Evolutionary conservation across 2,113 vertebrate species (phyloP), one percentile per base, ranked within the genome.

Genomic region (Elanus axillaris): DNA sequence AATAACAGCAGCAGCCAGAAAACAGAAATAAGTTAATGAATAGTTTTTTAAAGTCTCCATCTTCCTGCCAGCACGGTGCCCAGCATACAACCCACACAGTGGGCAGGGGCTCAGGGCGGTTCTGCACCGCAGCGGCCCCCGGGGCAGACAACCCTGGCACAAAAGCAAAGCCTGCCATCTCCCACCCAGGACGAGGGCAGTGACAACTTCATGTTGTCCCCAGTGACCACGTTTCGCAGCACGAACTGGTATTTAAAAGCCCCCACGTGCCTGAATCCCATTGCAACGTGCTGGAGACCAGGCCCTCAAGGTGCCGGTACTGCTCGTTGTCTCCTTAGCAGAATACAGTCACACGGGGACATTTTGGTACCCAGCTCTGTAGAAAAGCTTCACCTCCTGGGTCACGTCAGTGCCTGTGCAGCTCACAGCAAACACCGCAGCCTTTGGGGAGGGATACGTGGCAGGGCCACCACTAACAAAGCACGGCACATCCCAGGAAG

Each of bases 401-500:
- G 14, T 32, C 18, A 9, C 45, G 23, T 9, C 50, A 4, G 66
- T 2, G 10, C 47, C 64, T 1, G 4, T 19, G 60, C 1, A 11
- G 48, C 76, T 83, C 80, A 9, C 40, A 43, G 66, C 0, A 0
- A 60, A 45, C 63, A 3, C 25, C 0, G 0, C 59, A n/a, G 85
- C 22, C 50, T 12, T 0, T 4, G 2, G 32, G 40, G 56, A 53
- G 69, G 58, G 36, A 45, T 75, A 16, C 1, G 0, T 16, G 79
- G 74, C 90, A 88, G 31, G 60, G 55, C 27, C 89, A 62, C 7
- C 3, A 0, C 55, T 52, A 4, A 13, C 83, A 42, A 7, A 47
- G 69, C 23, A 0, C 1, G 0, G 47, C 16, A 0, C 0, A 1
- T 40, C 60, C 72, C 6, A 0, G 56, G 13, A 26, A 7, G 7